These are phyloP conservation scores for Megathymus violae DNA, from an alignment of 1,140 invertebrate species.

Conservation along the genomic window DNA sequence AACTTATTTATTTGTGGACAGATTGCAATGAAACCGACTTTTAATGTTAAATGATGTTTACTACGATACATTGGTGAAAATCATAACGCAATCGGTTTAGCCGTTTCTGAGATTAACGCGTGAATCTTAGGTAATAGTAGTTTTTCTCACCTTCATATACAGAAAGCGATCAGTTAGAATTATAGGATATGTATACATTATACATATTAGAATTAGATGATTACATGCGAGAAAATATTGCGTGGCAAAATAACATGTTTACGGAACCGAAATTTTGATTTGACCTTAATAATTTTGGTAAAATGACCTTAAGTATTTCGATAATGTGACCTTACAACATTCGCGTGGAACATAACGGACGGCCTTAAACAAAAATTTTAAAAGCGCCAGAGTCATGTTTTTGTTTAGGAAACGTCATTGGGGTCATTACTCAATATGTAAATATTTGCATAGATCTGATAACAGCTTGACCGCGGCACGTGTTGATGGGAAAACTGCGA, in stretches of 20 bases:
- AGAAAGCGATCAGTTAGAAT: too few species aligned
- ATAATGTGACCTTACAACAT: conserved; percentile 17
- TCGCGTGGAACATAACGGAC: neutral
- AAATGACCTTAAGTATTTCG: conserved; percentile 16
- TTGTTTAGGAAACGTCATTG: conserved; percentile 24
- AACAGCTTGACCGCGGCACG: too few species aligned
- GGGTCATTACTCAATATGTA: conserved; percentile 10
- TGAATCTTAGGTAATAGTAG: too few species aligned
- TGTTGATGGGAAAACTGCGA: too few species aligned
- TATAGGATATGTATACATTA: too few species aligned
- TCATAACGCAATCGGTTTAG: too few species aligned
- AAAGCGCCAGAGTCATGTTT: conserved; percentile 12
- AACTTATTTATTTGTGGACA: too few species aligned
- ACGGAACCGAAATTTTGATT: conserved; percentile 20
- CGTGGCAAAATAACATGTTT: conserved; percentile 25
- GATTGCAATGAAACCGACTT: too few species aligned
- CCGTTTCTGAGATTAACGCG: too few species aligned
- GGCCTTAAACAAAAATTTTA: conserved; percentile 20
- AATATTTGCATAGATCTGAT: conserved; percentile 25
- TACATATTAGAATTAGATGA: neutral
- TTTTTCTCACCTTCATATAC: too few species aligned
- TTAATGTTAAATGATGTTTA: too few species aligned
- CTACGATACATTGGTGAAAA: too few species aligned
- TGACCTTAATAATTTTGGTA: conserved; percentile 14
- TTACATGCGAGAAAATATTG: neutral